Evolutionary conservation across 2,797 vertebrate genomes (phyloP), one percentile per base, ranked within the genome.

Genomic region (Balearica regulorum): DNA sequence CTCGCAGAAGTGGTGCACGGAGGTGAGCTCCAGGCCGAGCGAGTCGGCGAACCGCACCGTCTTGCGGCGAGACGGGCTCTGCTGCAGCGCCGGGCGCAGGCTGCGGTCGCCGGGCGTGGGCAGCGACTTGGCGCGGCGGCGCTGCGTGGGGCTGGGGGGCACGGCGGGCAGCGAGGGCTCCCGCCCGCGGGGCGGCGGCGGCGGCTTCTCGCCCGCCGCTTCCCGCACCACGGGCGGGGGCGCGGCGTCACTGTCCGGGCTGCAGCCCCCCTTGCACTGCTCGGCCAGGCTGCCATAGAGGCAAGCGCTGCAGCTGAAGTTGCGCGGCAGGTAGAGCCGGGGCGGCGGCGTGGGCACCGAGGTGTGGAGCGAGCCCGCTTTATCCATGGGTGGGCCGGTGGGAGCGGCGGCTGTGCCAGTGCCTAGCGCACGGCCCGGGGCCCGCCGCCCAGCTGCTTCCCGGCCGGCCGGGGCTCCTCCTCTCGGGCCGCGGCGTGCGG

Each of bases 271-370:
- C 75, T 83, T 57, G 95, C 96, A 96, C 80, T 97, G 98, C 2
- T 98, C 97, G 62, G 98, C 98, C 95, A 98, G 95, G 95, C 98
- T 98, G 17, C 99, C 99, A 91, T 99, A 99, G 75, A 99, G 98
- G 25, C 98, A 98, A 9, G 99, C 99, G 55, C 99, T 99, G 97
- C 99, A 99, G 98, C 99, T 99, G 98, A 99, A 99, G 98, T 99
- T 99, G 95, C 99, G 98, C n/a, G 99, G 98, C 78, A 99, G 98
- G 97, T 98, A 99, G 89, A 98, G 99, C 87, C 99, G 99, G 5
- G 98, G 98, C 60, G 99, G 99, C 87, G 99, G 98, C 98, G 99
- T 98, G 96, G 97, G 96, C 72, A 96, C 97, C 79, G 93, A 93
- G 55, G 97, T 88, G 57, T 93, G 98, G 84, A 93, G 95, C 9